phyloP scores from a whole-genome alignment of 2,797 vertebrate genomes.

The Acanthurus tractus region DNA sequence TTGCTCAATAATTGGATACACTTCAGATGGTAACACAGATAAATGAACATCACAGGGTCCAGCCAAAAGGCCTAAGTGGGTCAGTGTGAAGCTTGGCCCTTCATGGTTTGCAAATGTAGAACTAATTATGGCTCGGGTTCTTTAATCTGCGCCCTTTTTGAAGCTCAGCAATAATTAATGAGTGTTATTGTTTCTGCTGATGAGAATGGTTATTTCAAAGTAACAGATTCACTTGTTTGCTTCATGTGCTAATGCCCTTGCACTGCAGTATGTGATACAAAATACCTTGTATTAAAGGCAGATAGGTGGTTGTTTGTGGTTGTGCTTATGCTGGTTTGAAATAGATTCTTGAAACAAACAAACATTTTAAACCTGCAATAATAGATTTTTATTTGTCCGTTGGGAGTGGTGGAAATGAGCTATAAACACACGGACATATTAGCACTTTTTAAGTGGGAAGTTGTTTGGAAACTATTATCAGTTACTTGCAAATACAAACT shows the following conservation, averaged over 20 bases:
- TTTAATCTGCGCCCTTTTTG: constrained; percentile 61
- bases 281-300: not conserved
- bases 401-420: not conserved
- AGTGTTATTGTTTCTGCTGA: constrained; percentile 39
- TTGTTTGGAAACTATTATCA: not conserved
- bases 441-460: not conserved
- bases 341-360: not conserved
- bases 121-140: constrained; percentile 61
- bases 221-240: constrained; percentile 31
- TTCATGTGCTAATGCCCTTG: constrained; percentile 35
- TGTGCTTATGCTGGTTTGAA: not conserved
- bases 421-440: not conserved
- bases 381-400: not conserved
- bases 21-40: constrained; percentile 70
- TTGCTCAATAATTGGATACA: constrained; percentile 58
- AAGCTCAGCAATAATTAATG: constrained; percentile 57
- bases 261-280: constrained; percentile 7
- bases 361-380: not conserved
- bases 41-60: constrained; percentile 67
- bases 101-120: constrained; percentile 55
- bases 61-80: constrained; percentile 53
- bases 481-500: not conserved
- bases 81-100: constrained; percentile 50
- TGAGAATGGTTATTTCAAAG: constrained; percentile 31
- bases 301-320: not conserved